Percentiles rank a stretch among this genome's conserved stretches.
phyloP scores from a whole-genome alignment of 2,797 vertebrate genomes.

The Tinamus major region DNA sequence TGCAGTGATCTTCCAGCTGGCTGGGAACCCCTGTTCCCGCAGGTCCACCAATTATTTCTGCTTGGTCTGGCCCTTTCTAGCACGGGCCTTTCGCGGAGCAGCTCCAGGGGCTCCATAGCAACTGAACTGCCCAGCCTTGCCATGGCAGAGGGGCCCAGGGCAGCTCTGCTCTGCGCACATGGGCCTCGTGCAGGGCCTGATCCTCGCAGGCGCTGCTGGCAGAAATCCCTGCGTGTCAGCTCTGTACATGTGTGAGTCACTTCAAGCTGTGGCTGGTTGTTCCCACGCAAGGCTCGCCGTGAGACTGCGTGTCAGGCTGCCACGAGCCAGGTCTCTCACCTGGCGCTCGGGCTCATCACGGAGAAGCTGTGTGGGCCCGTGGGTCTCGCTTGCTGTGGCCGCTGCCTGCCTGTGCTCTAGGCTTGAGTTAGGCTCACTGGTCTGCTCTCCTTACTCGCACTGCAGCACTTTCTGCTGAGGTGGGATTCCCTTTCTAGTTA shows the following conservation, averaged over 20 bases:
- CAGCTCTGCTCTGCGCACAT: fast-evolving
- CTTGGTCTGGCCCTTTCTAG: constrained; percentile 18
- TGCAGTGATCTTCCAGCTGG: background rate
- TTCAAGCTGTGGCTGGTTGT: background rate
- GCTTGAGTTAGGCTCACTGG: fast-evolving
- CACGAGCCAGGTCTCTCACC: background rate
- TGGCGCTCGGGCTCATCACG: fast-evolving
- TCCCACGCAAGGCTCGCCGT: fast-evolving
- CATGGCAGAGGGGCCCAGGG: fast-evolving
- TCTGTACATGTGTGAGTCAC: fast-evolving
- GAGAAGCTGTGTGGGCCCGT: fast-evolving
- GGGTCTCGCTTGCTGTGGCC: fast-evolving
- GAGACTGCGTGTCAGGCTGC: fast-evolving
- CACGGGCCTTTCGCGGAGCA: background rate
- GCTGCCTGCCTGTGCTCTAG: background rate
- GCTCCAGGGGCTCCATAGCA: background rate
- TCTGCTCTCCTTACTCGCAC: background rate
- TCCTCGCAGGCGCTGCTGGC: background rate
- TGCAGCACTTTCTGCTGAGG: background rate
- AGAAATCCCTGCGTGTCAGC: fast-evolving
- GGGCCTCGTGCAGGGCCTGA: background rate
- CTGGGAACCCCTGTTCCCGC: background rate
- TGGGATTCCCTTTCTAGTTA: background rate
- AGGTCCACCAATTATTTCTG: constrained; percentile 27
- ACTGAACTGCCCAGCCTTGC: background rate